These are phyloP conservation scores for Neuroscelio doddi DNA, from an alignment of 2,888 invertebrate species.

Conservation along the genomic window DNA sequence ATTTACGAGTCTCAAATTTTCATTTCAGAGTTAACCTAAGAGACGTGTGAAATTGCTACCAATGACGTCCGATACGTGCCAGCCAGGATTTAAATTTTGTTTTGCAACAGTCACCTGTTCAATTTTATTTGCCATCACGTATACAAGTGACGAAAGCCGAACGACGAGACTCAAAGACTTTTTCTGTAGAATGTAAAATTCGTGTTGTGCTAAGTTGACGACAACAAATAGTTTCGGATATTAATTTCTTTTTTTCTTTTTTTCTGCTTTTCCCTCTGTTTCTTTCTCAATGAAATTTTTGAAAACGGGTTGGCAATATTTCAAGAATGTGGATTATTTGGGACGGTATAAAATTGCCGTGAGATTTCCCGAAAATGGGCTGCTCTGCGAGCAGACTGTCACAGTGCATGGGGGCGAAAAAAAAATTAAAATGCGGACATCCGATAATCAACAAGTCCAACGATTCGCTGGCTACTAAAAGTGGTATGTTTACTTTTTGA, in stretches of 20 bases:
- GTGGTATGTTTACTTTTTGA: slow-evolving; percentile 31
- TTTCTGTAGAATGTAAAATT: too few relatives aligned
- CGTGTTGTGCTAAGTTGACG: background rate
- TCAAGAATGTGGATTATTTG: slow-evolving; percentile 28
- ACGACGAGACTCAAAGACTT: background rate
- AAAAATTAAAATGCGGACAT: slow-evolving; percentile 24
- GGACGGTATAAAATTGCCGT: slow-evolving; percentile 19
- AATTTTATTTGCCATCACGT: background rate
- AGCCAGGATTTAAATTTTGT: slow-evolving; percentile 3
- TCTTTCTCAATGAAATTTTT: slow-evolving; percentile 30
- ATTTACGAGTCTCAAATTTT: slow-evolving; percentile 13
- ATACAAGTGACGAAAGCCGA: background rate
- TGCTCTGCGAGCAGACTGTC: slow-evolving; percentile 48
- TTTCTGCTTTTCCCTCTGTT: background rate
- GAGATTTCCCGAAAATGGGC: slow-evolving; percentile 36
- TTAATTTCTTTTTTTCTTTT: too few relatives aligned
- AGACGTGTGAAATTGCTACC: slow-evolving; percentile 2
- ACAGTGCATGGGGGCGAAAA: slow-evolving; percentile 49
- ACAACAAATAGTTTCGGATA: background rate
- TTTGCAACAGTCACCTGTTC: slow-evolving; percentile 13
- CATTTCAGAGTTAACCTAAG: slow-evolving; percentile 20
- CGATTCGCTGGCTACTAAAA: slow-evolving; percentile 27
- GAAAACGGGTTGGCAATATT: slow-evolving; percentile 10
- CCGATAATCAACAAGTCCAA: slow-evolving; percentile 19
- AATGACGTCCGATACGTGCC: slow-evolving; percentile 19